phyloP scores from a whole-genome alignment of 2,888 invertebrate genomes.

The Dendrolimus pini region DNA sequence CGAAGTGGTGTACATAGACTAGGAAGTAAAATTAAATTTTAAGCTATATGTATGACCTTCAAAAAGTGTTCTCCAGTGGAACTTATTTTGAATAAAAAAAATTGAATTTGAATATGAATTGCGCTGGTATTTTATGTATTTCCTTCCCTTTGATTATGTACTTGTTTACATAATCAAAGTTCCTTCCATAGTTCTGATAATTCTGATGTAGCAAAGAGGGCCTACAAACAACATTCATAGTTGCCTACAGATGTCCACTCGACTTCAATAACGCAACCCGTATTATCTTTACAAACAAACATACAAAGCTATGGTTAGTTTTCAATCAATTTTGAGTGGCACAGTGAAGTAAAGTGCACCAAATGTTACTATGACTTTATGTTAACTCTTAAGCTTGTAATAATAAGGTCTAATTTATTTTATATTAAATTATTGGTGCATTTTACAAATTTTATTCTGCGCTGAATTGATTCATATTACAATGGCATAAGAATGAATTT shows the following conservation, averaged over 20 bases:
- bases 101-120: no score
- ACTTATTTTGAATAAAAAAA: no score
- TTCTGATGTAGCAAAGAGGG: no score
- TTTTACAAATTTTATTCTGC: not conserved
- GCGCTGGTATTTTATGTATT: no score
- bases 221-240: not conserved
- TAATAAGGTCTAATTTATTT: slow-evolving; percentile 10
- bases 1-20: no score
- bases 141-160: no score
- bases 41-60: no score
- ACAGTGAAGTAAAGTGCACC: slow-evolving; percentile 30
- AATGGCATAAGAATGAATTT: slow-evolving; percentile 28
- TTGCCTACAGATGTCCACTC: slow-evolving; percentile 49
- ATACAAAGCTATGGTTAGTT: slow-evolving; percentile 58
- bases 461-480: not conserved
- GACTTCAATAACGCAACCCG: slow-evolving; percentile 44
- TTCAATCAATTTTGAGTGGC: slow-evolving; percentile 65
- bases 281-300: slow-evolving; percentile 63
- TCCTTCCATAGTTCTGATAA: no score
- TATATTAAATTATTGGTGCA: not conserved
- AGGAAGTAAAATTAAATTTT: no score
- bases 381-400: rapidly evolving
- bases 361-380: slow-evolving; percentile 44
- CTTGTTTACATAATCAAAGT: no score
- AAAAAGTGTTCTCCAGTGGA: no score